Evolutionary conservation across 1,140 invertebrate species (phyloP), one percentile per base, ranked within the genome.

Genomic region (Leucophenga varia): DNA sequence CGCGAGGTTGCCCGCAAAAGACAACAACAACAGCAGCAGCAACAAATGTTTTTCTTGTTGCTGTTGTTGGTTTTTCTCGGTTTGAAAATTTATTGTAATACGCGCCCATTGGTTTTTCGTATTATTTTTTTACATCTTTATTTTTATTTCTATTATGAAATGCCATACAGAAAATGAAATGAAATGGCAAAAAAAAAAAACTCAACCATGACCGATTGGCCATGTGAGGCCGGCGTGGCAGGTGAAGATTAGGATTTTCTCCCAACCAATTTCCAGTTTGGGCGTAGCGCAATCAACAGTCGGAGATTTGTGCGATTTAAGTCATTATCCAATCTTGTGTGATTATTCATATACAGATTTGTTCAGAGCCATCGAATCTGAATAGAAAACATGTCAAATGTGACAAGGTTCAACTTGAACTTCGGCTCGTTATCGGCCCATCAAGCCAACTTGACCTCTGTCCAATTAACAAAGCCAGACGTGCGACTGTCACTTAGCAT

Each of bases 101-200:
- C 52, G 55, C 59, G 64, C 53, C 55, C 64, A 67, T 65, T 67
- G 59, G 63, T 65, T 67, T 65, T 65, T 65, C 38, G 49, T 65
- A 55, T 59, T 59, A 65, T 63, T 57, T 50, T 45, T 54, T 28
- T n/a, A n/a, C n/a, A n/a, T n/a, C n/a, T n/a, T n/a, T n/a, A n/a
- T 28, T n/a, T n/a, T 28, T 28, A 28, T 28, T 28, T 60, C 60
- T 56, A 64, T 64, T 60, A 67, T 65, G 63, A 65, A 65, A 65
- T 57, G 38, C 42, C 45, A 41, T 42, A 52, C 47, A 52, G 47
- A 36, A 50, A 57, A 55, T 54, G 54, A 64, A 60, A 64, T 54
- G 32, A 34, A n/a, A n/a, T n/a, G n/a, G n/a, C n/a, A n/a, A n/a
- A n/a, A n/a, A n/a, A n/a, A n/a, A n/a, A n/a, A n/a, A n/a, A n/a